phyloP scores from a whole-genome alignment of 2,797 vertebrate species.

The Harpagifer antarcticus region DNA sequence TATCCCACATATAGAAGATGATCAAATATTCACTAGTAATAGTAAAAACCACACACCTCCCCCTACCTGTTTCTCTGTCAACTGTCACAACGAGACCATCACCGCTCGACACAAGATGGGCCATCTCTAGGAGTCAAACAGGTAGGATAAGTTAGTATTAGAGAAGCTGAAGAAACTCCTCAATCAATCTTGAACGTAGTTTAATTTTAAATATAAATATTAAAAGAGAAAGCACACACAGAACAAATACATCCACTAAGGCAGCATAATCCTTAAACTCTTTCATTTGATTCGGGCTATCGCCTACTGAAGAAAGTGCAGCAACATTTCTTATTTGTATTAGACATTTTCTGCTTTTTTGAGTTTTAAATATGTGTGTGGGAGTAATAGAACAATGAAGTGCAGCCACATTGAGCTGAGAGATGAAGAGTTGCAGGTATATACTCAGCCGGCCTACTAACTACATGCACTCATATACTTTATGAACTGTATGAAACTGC shows the following conservation, averaged over 20 bases:
- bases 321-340: too few species aligned
- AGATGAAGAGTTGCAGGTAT: too few species aligned
- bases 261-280: not conserved
- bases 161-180: not conserved
- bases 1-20: not conserved
- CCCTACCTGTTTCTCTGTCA: conserved; percentile 87
- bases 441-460: too few species aligned
- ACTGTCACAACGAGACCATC: conserved; percentile 94
- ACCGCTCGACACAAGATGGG: conserved; percentile 92
- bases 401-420: too few species aligned
- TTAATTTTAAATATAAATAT: not conserved
- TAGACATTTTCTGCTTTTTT: too few species aligned
- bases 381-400: too few species aligned
- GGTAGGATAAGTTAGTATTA: conserved; percentile 1
- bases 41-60: conserved; percentile 47
- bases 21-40: conserved; percentile 1
- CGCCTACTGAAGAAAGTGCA: too few species aligned
- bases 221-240: not conserved
- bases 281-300: too few species aligned
- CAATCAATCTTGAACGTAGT: not conserved
- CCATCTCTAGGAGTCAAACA: conserved; percentile 85
- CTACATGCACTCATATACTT: too few species aligned
- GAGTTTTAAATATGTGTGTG: too few species aligned
- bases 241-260: not conserved
- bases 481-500: too few species aligned